A percentile compares a stretch with the other conserved stretches of the same genome.
Evolutionary conservation across 1,140 invertebrate genomes (phyloP).

Genomic region (Leptinotarsa texana): DNA sequence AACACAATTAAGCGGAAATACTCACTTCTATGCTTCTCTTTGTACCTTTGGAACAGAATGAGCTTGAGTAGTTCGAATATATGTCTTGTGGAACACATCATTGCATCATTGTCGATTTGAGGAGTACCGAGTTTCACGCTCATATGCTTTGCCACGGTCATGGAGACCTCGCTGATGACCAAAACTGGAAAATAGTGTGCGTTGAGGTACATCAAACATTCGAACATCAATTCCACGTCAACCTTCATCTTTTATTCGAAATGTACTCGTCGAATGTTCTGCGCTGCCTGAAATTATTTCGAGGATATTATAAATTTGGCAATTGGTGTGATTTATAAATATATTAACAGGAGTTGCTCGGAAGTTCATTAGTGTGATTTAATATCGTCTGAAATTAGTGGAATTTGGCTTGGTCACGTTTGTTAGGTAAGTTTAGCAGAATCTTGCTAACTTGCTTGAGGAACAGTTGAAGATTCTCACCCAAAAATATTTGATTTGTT

Average conservation of each 20-base stretch:
- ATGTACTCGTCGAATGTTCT: neutral
- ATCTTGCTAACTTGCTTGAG: no score
- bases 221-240: slow-evolving; percentile 47
- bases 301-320: neutral
- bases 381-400: neutral
- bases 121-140: slow-evolving; percentile 38
- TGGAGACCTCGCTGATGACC: slow-evolving; percentile 38
- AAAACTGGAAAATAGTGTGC: slow-evolving; percentile 46
- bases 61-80: slow-evolving; percentile 42
- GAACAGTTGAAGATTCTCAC: no score
- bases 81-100: slow-evolving; percentile 37
- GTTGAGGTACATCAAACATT: slow-evolving; percentile 47
- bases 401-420: no score
- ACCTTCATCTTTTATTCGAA: slow-evolving; percentile 35
- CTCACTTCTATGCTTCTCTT: slow-evolving; percentile 42
- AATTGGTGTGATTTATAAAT: slow-evolving; percentile 1
- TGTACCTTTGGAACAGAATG: slow-evolving; percentile 41
- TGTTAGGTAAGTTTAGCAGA: no score
- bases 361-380: neutral
- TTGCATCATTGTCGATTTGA: slow-evolving; percentile 40
- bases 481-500: no score
- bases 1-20: neutral
- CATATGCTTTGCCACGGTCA: slow-evolving; percentile 42
- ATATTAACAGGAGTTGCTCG: neutral
- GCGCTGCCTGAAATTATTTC: neutral